phyloP scores from a whole-genome alignment of 2,888 invertebrate genomes.

The Heliconius aoede region DNA sequence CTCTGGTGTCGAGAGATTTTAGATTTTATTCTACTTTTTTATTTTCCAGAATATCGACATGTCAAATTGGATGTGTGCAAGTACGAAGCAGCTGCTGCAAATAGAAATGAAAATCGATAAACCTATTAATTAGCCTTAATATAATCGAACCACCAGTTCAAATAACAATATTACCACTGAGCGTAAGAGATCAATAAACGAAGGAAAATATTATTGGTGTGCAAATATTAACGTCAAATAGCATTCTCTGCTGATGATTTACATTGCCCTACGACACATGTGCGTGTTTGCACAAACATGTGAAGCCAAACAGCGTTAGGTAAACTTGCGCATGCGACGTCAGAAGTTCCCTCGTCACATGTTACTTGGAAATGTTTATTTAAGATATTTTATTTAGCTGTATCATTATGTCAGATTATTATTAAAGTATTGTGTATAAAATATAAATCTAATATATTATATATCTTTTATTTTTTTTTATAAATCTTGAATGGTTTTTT shows the following conservation, averaged over 20 bases:
- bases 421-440: neutral
- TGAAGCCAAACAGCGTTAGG: slow-evolving; percentile 39
- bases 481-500: too few relatives aligned
- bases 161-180: neutral
- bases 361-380: slow-evolving; percentile 52
- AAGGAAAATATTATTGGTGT: slow-evolving; percentile 15
- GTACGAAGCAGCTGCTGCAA: slow-evolving; percentile 68
- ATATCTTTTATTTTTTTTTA: too few relatives aligned
- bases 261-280: slow-evolving; percentile 44
- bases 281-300: slow-evolving; percentile 49
- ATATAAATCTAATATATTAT: neutral
- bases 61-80: slow-evolving; percentile 70
- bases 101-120: slow-evolving; percentile 42
- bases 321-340: slow-evolving; percentile 56
- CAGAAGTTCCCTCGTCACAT: slow-evolving; percentile 47
- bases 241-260: slow-evolving; percentile 26
- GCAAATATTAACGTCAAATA: slow-evolving; percentile 25
- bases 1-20: neutral
- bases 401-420: neutral
- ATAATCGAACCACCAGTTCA: neutral
- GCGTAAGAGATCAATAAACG: neutral
- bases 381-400: slow-evolving; percentile 1
- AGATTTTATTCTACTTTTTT: neutral
- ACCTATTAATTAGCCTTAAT: neutral
- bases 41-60: slow-evolving; percentile 44